Percentiles rank a stretch among this genome's conserved stretches.
Evolutionary conservation across 2,113 vertebrate species (phyloP).

Genomic region (Irena cyanogastra): DNA sequence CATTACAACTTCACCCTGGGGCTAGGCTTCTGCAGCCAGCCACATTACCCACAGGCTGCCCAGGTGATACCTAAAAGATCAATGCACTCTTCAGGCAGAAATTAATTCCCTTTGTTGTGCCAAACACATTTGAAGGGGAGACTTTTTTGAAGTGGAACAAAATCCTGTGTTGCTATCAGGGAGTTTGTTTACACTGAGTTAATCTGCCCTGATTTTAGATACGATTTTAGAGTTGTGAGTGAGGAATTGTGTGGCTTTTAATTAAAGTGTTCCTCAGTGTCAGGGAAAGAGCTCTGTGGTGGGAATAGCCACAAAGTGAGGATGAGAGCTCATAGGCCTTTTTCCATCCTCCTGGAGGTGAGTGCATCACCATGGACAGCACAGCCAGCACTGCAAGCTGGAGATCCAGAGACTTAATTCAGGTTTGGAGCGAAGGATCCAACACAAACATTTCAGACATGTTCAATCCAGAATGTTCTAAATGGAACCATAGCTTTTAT

Average conservation of each 20-base stretch:
- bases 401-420: not conserved
- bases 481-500: not conserved
- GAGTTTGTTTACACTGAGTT: not conserved
- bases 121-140: not conserved
- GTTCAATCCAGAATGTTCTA: not conserved
- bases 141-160: not conserved
- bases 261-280: not conserved
- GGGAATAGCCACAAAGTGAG: not conserved
- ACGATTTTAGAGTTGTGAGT: not conserved
- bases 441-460: not conserved
- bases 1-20: not conserved
- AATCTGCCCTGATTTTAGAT: not conserved
- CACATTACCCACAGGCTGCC: fast-evolving
- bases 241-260: not conserved
- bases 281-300: not conserved
- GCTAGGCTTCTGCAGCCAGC: not conserved
- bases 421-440: not conserved
- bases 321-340: not conserved
- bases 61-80: not conserved
- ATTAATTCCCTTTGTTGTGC: not conserved
- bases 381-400: not conserved
- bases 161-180: not conserved
- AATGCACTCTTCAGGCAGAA: not conserved
- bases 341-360: not conserved
- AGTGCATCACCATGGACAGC: not conserved